Base-by-base conservation (phyloP, 23 tunicate species). In the Trididemnum clinides region DNA sequence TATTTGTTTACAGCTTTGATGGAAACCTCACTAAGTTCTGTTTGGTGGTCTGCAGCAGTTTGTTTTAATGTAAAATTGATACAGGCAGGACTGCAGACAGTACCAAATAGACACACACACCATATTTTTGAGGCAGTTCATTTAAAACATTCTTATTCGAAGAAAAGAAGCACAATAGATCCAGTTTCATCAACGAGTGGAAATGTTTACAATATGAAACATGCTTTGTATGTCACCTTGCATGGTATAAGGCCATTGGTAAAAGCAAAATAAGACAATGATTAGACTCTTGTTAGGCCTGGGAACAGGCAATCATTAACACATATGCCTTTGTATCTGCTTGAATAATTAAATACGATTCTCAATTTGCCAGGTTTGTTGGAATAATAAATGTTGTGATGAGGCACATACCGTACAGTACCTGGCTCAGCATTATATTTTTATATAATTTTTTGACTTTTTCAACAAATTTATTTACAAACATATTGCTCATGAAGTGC, bases 321-420 rank as follows among this genome's bases (percentile, higher is more conserved):
- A n/a, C n/a, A n/a, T n/a, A n/a, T n/a, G n/a, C n/a, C n/a, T n/a
- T n/a, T n/a, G n/a, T n/a, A n/a, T n/a, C n/a, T n/a, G n/a, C n/a
- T n/a, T n/a, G n/a, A n/a, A n/a, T n/a, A n/a, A n/a, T 78, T 81
- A 71, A 84, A 84, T 15, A 84, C 81, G 57, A 74, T 57, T 33
- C 82, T n/a, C 10, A 71, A 35, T 70, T 84, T 84, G 6, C 37
- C 83, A 5, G 83, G 83, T 64, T 84, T 84, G 27, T 84, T 81
- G 20, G 64, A 51, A 31, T 72, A 81, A 34, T 84, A 50, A 21
- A 84, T 81, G 7, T 81, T 81, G 76, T 84, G 88, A 27, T 84
- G 88, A 29, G 75, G 73, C 12, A 71, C 15, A 72, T 70, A 84
- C n/a, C n/a, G n/a, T 81, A 82, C 49, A 12, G 64, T 81, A 1